Evolutionary conservation across 2,113 vertebrate species (phyloP).

Genomic region (Cyanoderma ruficeps): DNA sequence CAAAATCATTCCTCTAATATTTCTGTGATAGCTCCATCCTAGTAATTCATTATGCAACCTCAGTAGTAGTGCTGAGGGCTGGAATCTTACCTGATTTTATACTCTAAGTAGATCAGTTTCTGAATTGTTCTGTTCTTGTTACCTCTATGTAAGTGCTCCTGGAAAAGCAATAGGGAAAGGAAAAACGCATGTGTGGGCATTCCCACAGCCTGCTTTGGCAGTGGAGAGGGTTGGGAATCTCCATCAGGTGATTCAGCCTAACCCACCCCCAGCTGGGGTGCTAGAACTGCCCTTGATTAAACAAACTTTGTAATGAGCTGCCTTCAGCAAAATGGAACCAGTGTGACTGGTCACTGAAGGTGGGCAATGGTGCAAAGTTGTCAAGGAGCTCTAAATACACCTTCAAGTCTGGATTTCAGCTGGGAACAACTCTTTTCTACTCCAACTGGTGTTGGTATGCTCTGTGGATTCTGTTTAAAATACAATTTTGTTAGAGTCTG

Average conservation of each 20-base stretch:
- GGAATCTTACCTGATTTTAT: neutral
- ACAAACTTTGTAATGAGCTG: neutral
- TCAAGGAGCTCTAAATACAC: neutral
- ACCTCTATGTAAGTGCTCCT: neutral
- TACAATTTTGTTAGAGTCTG: neutral
- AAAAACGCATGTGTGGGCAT: rapidly evolving
- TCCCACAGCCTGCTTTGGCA: neutral
- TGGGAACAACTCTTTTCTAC: neutral
- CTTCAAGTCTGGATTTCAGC: neutral
- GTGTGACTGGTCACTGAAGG: rapidly evolving
- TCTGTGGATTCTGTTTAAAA: neutral
- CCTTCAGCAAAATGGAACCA: neutral
- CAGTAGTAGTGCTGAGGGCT: neutral
- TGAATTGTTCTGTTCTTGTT: neutral
- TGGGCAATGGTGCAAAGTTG: neutral
- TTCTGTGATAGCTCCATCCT: neutral
- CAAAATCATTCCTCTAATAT: neutral
- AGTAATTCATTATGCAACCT: neutral
- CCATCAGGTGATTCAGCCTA: neutral
- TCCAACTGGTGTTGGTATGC: neutral
- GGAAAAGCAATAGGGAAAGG: neutral
- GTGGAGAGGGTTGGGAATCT: neutral
- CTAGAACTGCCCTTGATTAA: neutral
- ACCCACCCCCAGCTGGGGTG: neutral
- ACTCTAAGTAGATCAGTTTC: neutral